Conservation (phyloP, 1,140 invertebrate genomes). For the Neodiprion pinetum region DNA sequence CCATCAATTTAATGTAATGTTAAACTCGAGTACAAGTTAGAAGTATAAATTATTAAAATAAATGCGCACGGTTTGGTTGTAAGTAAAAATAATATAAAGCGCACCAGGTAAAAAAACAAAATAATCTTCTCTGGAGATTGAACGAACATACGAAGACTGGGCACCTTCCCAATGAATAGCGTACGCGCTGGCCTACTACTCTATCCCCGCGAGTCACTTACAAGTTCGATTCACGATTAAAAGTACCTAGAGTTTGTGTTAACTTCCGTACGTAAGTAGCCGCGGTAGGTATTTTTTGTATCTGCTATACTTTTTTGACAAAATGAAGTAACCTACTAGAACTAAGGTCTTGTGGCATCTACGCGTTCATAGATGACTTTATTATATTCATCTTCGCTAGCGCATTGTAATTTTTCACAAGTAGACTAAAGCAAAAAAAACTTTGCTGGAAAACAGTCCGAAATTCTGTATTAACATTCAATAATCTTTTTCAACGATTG, state of each 20-base stretch:
- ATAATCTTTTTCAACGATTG: neutral
- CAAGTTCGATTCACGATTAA: conserved; percentile 59
- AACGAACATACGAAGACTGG: conserved; percentile 60
- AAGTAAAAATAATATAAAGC: conserved; percentile 64
- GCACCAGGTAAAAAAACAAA: conserved; percentile 71
- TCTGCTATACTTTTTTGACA: conserved; percentile 58
- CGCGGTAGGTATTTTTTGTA: conserved; percentile 71
- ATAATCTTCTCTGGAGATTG: conserved; percentile 61
- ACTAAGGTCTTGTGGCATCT: conserved; percentile 36
- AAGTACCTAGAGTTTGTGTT: conserved; percentile 62
- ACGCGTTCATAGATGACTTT: neutral
- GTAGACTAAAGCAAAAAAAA: neutral
- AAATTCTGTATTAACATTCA: too few species aligned
- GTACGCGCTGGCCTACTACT: conserved; percentile 50
- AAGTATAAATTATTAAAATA: conserved; percentile 30
- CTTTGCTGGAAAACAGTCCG: neutral
- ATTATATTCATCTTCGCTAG: neutral
- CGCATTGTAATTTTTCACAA: neutral
- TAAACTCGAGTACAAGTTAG: conserved; percentile 19
- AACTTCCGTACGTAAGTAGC: conserved; percentile 69
- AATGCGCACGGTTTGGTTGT: conserved; percentile 64
- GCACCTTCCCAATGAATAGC: conserved; percentile 58
- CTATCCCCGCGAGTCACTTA: conserved; percentile 60
- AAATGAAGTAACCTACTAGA: conserved; percentile 38
- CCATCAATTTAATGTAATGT: conserved; percentile 21